Percentiles rank a stretch among this genome's conserved stretches.
phyloP scores from a whole-genome alignment of 1,140 invertebrate species.

The Daktulosphaira vitifoliae region DNA sequence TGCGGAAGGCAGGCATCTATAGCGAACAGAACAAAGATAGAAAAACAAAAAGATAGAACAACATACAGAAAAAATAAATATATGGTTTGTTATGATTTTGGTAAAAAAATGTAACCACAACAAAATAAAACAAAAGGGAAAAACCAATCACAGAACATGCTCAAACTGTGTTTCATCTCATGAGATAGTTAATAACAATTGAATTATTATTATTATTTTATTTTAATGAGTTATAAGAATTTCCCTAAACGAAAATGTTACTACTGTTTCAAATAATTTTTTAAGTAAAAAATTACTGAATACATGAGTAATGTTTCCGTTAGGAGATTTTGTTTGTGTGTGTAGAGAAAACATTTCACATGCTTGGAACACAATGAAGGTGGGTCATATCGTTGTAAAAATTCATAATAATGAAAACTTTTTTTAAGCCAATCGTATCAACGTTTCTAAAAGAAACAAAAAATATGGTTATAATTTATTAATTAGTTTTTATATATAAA shows the following conservation, averaged over 20 bases:
- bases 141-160: slow-evolving; percentile 25
- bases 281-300: no score
- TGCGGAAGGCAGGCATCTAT: slow-evolving; percentile 51
- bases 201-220: not conserved
- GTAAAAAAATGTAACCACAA: slow-evolving; percentile 5
- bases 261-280: no score
- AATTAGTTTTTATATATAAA: no score
- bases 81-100: slow-evolving; percentile 7
- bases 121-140: slow-evolving; percentile 1
- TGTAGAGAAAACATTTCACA: slow-evolving; percentile 12
- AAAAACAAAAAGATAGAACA: slow-evolving; percentile 39
- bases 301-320: slow-evolving; percentile 7
- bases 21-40: slow-evolving; percentile 49
- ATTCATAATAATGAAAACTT: not conserved
- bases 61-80: slow-evolving; percentile 35
- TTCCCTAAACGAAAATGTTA: slow-evolving; percentile 21
- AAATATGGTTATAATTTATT: not conserved
- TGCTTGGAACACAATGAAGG: slow-evolving; percentile 28
- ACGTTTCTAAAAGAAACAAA: slow-evolving; percentile 1
- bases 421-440: slow-evolving; percentile 11
- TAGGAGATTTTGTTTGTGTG: not conserved
- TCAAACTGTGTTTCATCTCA: not conserved
- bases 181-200: slow-evolving; percentile 2
- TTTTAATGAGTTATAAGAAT: not conserved
- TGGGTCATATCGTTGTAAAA: slow-evolving; percentile 28